phyloP scores from a whole-genome alignment of 2,113 vertebrate genomes.

The Labrus mixtus region DNA sequence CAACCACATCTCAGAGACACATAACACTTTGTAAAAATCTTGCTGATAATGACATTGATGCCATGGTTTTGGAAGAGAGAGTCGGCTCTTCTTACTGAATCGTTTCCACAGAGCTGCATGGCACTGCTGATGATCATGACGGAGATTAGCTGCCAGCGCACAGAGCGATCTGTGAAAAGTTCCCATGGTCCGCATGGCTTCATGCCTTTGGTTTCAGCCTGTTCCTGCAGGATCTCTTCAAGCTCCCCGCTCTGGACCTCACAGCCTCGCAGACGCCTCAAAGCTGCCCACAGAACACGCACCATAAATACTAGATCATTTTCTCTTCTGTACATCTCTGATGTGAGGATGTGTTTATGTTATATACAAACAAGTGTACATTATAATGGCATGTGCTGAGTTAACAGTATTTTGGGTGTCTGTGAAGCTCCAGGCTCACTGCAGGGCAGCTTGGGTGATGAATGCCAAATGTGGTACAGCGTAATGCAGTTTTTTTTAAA shows the following conservation, averaged over 20 bases:
- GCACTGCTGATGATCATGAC: conserved; percentile 89
- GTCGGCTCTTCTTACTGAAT: conserved; percentile 82
- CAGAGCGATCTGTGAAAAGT: conserved; percentile 79
- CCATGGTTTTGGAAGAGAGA: neutral
- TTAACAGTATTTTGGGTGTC: too few species aligned
- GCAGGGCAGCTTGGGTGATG: too few species aligned
- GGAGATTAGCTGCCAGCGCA: conserved; percentile 88
- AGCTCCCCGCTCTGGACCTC: conserved; percentile 84
- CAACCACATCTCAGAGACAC: neutral
- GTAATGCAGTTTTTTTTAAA: too few species aligned
- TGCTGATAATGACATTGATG: neutral
- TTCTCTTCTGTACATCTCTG: neutral
- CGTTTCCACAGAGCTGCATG: conserved; percentile 93
- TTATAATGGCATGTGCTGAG: too few species aligned
- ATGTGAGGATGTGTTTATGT: too few species aligned
- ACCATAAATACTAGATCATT: conserved; percentile 37
- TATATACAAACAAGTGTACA: too few species aligned
- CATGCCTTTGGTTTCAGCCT: conserved; percentile 80
- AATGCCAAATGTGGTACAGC: too few species aligned
- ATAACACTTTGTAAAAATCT: neutral
- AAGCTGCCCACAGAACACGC: conserved; percentile 75
- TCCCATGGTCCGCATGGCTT: conserved; percentile 81
- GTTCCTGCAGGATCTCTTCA: conserved; percentile 88
- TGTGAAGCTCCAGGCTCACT: too few species aligned
- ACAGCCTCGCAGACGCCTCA: conserved; percentile 84